Evolutionary conservation across 2,888 invertebrate genomes (phyloP), one percentile per base, ranked within the genome.

Genomic region (Hyalella azteca): DNA sequence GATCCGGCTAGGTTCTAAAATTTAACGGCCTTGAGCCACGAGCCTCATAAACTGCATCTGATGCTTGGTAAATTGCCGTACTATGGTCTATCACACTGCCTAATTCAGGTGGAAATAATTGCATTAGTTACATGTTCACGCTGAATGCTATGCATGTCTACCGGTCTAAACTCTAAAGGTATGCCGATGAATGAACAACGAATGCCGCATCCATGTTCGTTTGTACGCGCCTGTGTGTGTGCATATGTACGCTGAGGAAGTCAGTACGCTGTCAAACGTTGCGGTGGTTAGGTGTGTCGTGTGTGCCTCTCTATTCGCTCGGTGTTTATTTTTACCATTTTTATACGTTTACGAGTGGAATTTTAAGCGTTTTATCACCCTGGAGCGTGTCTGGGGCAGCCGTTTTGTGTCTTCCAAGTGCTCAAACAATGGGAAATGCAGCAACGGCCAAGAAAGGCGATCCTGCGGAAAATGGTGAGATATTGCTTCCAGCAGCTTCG

Each of bases 381-480:
- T 66, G 66, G 66, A 66, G 11, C 66, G 66, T n/a, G 36, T 75
- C 75, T 41, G 75, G 75, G 75, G 45, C 19, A 11, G 45, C 75
- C 40, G 75, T 41, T 45, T 75, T 45, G 75, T 73, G 83, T 83
- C 81, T 83, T 83, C 81, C 83, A 81, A 81, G 76, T 73, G 40
- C 41, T 22, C 81, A 81, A 79, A 83, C 83, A 40, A 83, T 83
- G 83, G 83, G 83, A 83, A 83, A 83, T 83, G 83, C 83, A 73
- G 83, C 83, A 78, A 83, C 83, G 77, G 83, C 83, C 60, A 83
- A 80, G 80, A 83, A 83, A 83, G 83, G 83, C 73, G 83, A 83
- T 79, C 83, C 83, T 59, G 83, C 83, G 49, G 83, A 83, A 77
- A 83, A 83, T 78, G 83, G 83, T 83, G 36, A 81, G 83, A 39